Conservation (phyloP, 2,113 vertebrate species). For the Fulica atra region DNA sequence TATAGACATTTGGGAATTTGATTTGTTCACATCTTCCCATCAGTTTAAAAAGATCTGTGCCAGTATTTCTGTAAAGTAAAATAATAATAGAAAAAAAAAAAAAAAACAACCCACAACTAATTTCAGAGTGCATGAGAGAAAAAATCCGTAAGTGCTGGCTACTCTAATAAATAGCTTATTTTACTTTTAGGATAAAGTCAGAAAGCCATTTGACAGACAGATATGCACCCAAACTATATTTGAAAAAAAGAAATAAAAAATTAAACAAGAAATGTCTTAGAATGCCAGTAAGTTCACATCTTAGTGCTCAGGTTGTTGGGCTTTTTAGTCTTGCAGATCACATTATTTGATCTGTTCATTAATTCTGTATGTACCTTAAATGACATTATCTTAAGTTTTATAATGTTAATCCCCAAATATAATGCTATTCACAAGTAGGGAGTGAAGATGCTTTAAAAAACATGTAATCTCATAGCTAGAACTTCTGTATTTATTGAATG, state of each 20-base stretch:
- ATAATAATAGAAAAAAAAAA: not conserved
- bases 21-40: conserved; percentile 28
- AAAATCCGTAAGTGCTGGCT: not conserved
- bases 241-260: not conserved
- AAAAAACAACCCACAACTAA: not conserved
- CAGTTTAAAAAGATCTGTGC: not conserved
- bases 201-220: not conserved
- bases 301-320: not conserved
- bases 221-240: not conserved
- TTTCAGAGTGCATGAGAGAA: not conserved
- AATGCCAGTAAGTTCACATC: not conserved
- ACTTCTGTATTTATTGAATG: not conserved
- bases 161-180: not conserved
- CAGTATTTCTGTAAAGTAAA: conserved; percentile 15
- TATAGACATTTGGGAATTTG: conserved; percentile 39
- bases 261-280: not conserved
- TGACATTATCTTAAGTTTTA: not conserved
- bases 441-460: not conserved
- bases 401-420: not conserved
- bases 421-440: not conserved
- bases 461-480: not conserved
- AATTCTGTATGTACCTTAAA: not conserved
- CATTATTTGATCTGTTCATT: not conserved
- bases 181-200: not conserved
- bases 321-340: not conserved